A percentile compares a stretch with the other conserved stretches of the same genome.
Conservation (phyloP, 2,888 invertebrate genomes). For the Macaria liturata region DNA sequence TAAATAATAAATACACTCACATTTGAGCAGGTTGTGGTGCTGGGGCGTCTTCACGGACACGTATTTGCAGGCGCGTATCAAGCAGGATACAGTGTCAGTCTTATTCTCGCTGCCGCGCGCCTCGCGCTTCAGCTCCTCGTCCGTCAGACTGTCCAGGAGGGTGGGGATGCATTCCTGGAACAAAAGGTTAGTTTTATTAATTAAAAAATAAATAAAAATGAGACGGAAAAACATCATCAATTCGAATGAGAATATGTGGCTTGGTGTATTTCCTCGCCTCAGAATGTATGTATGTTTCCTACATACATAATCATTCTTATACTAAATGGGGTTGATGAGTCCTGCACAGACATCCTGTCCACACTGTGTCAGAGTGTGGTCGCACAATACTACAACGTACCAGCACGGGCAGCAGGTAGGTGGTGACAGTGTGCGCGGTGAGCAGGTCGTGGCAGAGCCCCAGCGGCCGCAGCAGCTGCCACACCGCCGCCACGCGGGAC, state of each 20-base stretch:
- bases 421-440: slow-evolving; percentile 94
- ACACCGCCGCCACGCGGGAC: slow-evolving; percentile 71
- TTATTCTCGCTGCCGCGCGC: slow-evolving; percentile 96
- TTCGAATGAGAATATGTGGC: too few species aligned
- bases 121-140: slow-evolving; percentile 97
- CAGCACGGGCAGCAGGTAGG: slow-evolving; percentile 95
- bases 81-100: slow-evolving; percentile 97
- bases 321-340: too few species aligned
- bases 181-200: too few species aligned
- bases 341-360: too few species aligned
- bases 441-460: slow-evolving; percentile 96
- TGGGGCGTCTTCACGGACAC: slow-evolving; percentile 92
- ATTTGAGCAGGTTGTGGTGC: slow-evolving; percentile 88
- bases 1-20: slow-evolving; percentile 60
- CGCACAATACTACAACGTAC: slow-evolving; percentile 62
- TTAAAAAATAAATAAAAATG: too few species aligned
- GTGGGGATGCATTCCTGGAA: slow-evolving; percentile 95
- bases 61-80: slow-evolving; percentile 96
- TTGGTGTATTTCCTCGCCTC: too few species aligned
- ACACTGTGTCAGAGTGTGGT: too few species aligned
- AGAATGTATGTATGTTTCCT: too few species aligned
- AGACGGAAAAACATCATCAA: too few species aligned
- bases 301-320: too few species aligned
- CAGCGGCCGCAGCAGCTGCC: slow-evolving; percentile 92
- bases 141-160: slow-evolving; percentile 95